These are phyloP conservation scores for Prinia subflava DNA, from an alignment of 2,113 vertebrate species.

Conservation along the genomic window DNA sequence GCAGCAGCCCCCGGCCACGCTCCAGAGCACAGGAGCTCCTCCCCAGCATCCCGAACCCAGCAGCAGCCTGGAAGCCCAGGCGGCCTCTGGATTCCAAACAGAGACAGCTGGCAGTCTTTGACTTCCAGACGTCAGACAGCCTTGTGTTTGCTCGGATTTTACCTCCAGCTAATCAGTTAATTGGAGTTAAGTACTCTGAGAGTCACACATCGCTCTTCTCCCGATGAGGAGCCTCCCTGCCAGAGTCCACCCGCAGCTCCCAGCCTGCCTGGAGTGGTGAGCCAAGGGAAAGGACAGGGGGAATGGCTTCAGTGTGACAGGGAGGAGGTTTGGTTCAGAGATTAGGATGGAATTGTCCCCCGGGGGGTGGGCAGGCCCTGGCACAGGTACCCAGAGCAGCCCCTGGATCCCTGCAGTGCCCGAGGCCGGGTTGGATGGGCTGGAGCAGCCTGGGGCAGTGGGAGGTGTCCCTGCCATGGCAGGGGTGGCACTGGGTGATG, in stretches of 20 bases:
- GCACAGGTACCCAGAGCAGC: neutral
- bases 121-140: neutral
- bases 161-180: constrained; percentile 42
- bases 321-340: fast-evolving
- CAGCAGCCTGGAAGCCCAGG: neutral
- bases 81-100: neutral
- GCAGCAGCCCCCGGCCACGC: neutral
- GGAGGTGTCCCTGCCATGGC: neutral
- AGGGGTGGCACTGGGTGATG: neutral
- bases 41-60: neutral
- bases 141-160: neutral
- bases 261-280: fast-evolving
- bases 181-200: constrained; percentile 21
- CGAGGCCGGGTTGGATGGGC: neutral
- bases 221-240: neutral
- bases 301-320: fast-evolving
- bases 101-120: neutral
- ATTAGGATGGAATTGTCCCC: fast-evolving
- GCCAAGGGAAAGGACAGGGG: neutral
- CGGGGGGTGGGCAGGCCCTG: neutral
- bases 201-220: neutral
- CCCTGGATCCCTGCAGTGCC: neutral
- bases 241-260: neutral
- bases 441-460: neutral
- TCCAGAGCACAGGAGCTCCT: neutral